Base-by-base conservation (phyloP, 2,113 vertebrate species). In the Cranoglanis bouderius region DNA sequence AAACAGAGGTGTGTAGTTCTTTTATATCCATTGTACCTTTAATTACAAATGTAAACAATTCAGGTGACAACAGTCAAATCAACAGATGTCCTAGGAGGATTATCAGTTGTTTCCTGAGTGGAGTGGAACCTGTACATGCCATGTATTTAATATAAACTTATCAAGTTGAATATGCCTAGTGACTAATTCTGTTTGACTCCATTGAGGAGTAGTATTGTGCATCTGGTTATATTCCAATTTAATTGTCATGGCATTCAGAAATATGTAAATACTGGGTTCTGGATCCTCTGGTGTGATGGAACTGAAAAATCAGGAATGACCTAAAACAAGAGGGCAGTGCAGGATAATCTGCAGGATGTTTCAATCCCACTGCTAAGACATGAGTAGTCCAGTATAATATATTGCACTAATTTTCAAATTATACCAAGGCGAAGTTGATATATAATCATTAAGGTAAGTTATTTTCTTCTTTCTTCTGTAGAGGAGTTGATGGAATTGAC, bases 301-400 rank as follows among this genome's bases (percentile, higher is more conserved):
- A 89, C 96, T 97, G 91, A 97, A 97, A 97, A 57, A 94, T 95
- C 75, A 98, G 90, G 0, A 97, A 99, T 1, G 97, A 96, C 67
- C 97, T 95, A 75, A 98, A 92, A 7, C 97, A 95, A 46, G 96
- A 96, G 82, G 96, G 96, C 92, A 94, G 91, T 26, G 94, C 96
- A 0, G 95, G 90, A 35, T 88, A 95, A 72, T 81, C 21, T 21
- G 29, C 77, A 51, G 49, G 5, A 67, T 13, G 29, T 13, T 67
- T 35, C n/a, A 53, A 72, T 53, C 18, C 9, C 46, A 72, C 13
- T 51, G 43, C 16, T 19, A 4, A 12, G 49, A 40, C 21, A 55
- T 6, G 0, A 57, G 12, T 40, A 55, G 21, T 67, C 16, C 26
- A 32, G 5, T 35, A 10, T 86, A 75, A 59, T 2, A 46, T 86